phyloP scores from a whole-genome alignment of 2,888 invertebrate genomes.

The Nomada ruficornis region DNA sequence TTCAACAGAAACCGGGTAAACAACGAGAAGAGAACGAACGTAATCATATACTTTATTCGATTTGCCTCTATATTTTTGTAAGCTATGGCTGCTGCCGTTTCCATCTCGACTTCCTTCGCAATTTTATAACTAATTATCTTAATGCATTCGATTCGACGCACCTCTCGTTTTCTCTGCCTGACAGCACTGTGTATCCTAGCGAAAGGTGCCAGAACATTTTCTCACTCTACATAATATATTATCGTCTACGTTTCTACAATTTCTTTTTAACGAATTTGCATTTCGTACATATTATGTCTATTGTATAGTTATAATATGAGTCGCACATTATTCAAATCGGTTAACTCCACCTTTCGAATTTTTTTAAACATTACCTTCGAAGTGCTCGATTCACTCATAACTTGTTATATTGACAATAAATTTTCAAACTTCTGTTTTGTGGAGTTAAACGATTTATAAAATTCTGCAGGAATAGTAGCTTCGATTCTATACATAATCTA shows the following conservation, averaged over 20 bases:
- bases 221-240: constrained; percentile 21
- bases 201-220: constrained; percentile 48
- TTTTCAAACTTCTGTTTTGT: no score
- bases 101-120: constrained; percentile 50
- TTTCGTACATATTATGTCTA: neutral
- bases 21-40: constrained; percentile 56
- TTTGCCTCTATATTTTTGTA: constrained; percentile 76
- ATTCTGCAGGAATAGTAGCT: no score
- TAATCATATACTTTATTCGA: constrained; percentile 71
- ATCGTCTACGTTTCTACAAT: neutral
- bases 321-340: no score
- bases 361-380: neutral
- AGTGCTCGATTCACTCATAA: no score
- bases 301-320: neutral
- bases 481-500: neutral
- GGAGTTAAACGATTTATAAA: no score
- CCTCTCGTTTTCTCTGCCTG: constrained; percentile 1
- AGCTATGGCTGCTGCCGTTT: constrained; percentile 45
- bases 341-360: no score
- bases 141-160: constrained; percentile 75
- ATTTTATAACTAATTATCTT: constrained; percentile 81
- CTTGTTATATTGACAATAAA: no score
- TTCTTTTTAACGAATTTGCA: neutral
- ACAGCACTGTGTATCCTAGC: constrained; percentile 30
- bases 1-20: constrained; percentile 64